These are phyloP conservation scores for Morelia viridis DNA, from an alignment of 2,797 vertebrate species.

Conservation along the genomic window DNA sequence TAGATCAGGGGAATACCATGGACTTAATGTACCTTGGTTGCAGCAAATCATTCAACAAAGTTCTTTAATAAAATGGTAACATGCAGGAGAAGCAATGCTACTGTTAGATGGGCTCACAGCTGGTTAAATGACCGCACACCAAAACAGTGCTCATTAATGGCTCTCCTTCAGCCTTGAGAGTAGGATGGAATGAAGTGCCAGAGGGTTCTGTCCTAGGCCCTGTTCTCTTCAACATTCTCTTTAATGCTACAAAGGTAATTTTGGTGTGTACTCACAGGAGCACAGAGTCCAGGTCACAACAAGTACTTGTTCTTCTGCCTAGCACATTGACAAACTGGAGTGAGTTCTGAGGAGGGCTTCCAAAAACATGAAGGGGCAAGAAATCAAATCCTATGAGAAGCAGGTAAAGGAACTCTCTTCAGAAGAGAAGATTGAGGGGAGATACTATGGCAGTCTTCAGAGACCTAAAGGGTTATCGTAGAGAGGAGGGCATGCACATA, in stretches of 20 bases:
- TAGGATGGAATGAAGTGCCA: too few relatives aligned
- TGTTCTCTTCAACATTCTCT: not conserved
- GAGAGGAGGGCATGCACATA: not conserved
- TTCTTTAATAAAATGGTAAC: not conserved
- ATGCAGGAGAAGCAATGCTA: not conserved
- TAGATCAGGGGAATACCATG: not conserved
- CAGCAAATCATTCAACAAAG: not conserved
- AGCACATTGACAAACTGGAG: not conserved
- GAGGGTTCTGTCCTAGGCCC: not conserved
- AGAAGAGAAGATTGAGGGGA: not conserved
- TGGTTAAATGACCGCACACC: not conserved
- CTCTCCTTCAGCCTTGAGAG: not conserved
- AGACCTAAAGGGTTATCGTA: not conserved
- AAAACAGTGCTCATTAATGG: not conserved
- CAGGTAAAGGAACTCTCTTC: not conserved
- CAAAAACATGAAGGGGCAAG: not conserved
- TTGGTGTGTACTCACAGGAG: not conserved
- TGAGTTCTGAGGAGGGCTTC: not conserved
- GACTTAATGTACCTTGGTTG: too few relatives aligned
- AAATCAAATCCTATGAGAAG: not conserved
- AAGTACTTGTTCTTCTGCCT: not conserved
- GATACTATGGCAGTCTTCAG: not conserved
- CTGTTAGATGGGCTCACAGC: not conserved
- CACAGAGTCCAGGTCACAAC: not conserved
- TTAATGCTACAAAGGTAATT: not conserved